A percentile compares a stretch with the other conserved stretches of the same genome.
Evolutionary conservation across 2,888 invertebrate genomes (phyloP).

Genomic region (Lacanobia oleracea): DNA sequence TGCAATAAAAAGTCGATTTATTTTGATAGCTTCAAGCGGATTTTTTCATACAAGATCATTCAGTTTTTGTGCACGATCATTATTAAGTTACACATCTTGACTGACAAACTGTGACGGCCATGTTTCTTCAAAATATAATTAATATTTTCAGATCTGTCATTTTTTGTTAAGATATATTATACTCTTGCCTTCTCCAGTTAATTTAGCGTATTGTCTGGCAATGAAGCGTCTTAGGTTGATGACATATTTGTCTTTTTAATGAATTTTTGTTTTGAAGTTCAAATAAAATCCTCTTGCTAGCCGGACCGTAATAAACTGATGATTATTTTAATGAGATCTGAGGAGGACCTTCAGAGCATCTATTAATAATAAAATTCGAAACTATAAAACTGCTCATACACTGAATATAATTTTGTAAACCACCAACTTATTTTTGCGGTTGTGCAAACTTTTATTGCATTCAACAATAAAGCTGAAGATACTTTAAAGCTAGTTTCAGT

Average conservation of each 20-base stretch:
- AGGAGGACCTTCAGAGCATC: constrained; percentile 31
- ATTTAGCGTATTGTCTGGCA: constrained; percentile 56
- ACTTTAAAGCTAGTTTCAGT: constrained; percentile 57
- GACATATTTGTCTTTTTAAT: constrained; percentile 48
- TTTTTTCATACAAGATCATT: constrained; percentile 57
- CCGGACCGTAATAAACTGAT: constrained; percentile 16
- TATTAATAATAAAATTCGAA: constrained; percentile 48
- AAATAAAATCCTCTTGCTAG: constrained; percentile 12
- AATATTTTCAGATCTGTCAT: constrained; percentile 65
- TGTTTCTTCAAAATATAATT: constrained; percentile 67
- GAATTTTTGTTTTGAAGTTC: constrained; percentile 9
- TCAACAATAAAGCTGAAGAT: constrained; percentile 56
- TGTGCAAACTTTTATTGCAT: constrained; percentile 31
- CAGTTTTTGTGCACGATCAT: constrained; percentile 64
- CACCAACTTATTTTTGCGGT: constrained; percentile 51
- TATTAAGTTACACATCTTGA: constrained; percentile 71
- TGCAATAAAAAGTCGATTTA: constrained; percentile 61
- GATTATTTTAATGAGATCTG: constrained; percentile 37
- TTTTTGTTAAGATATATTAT: constrained; percentile 66
- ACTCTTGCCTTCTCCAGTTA: constrained; percentile 57
- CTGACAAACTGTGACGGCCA: constrained; percentile 69
- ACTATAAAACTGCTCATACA: constrained; percentile 40
- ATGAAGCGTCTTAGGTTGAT: constrained; percentile 38
- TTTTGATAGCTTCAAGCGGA: constrained; percentile 63
- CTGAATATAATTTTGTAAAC: constrained; percentile 34